These are phyloP conservation scores for Odocoileus hemionus DNA, from an alignment of 2,113 vertebrate genomes.

Conservation along the genomic window DNA sequence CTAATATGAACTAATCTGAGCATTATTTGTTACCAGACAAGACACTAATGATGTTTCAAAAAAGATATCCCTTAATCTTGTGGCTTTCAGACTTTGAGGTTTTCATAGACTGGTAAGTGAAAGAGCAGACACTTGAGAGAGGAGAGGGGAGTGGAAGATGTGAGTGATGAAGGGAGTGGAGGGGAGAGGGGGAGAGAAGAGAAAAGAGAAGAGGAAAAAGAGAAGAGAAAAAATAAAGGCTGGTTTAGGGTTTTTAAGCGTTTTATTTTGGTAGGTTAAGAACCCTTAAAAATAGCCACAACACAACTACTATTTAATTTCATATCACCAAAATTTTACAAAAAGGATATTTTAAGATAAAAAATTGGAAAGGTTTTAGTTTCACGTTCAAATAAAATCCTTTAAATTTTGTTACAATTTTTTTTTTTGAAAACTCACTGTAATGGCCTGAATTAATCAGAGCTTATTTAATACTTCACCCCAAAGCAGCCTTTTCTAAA, in stretches of 20 bases:
- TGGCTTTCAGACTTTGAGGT: background rate
- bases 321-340: background rate
- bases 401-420: background rate
- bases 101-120: background rate
- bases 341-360: background rate
- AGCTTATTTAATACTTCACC: background rate
- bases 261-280: background rate
- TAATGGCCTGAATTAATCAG: background rate
- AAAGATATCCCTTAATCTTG: background rate
- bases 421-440: background rate
- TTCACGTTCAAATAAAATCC: background rate
- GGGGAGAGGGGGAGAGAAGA: too few species aligned
- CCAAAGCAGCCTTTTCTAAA: background rate
- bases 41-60: background rate
- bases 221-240: background rate
- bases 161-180: background rate
- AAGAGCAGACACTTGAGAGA: background rate
- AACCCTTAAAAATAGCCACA: background rate
- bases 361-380: background rate
- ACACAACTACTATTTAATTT: background rate
- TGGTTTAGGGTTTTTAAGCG: background rate
- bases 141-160: background rate
- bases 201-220: background rate
- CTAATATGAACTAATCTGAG: background rate
- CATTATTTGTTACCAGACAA: background rate